Percentiles rank a stretch among this genome's conserved stretches.
These are phyloP conservation scores for Coleophora deauratella DNA, from an alignment of 2,888 invertebrate species.

Conservation along the genomic window DNA sequence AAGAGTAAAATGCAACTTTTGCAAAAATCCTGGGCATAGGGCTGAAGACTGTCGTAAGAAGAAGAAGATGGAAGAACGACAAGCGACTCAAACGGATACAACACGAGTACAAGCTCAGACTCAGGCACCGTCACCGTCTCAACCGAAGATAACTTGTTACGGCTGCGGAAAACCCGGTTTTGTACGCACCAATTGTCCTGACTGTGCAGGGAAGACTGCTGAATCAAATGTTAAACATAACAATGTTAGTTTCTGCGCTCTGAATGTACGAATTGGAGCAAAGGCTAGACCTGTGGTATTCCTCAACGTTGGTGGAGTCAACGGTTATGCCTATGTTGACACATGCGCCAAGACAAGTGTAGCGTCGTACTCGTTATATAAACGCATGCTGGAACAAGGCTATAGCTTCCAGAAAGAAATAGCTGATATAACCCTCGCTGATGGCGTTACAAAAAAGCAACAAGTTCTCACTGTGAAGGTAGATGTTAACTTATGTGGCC, in stretches of 20 bases:
- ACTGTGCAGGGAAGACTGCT: not conserved
- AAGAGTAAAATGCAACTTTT: slow-evolving; percentile 5
- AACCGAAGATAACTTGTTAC: slow-evolving; percentile 10
- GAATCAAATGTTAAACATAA: too few relatives aligned
- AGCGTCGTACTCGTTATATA: slow-evolving; percentile 11
- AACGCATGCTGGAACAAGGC: slow-evolving; percentile 3
- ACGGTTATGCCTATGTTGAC: slow-evolving; percentile 10
- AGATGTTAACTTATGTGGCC: not conserved
- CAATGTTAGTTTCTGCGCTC: slow-evolving; percentile 9
- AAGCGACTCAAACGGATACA: not conserved
- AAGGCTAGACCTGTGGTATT: slow-evolving; percentile 10
- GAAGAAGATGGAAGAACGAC: not conserved
- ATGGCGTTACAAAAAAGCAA: not conserved
- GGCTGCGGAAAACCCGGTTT: slow-evolving; percentile 15
- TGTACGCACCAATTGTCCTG: slow-evolving; percentile 8
- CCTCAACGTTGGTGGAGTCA: slow-evolving; percentile 1
- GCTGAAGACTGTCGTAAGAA: slow-evolving; percentile 8
- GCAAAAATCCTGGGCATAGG: slow-evolving; percentile 6
- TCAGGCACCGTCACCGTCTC: slow-evolving; percentile 8
- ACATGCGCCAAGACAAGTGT: slow-evolving; percentile 13
- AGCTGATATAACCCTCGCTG: slow-evolving; percentile 1
- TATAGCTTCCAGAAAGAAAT: slow-evolving; percentile 1
- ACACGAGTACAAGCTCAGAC: slow-evolving; percentile 1
- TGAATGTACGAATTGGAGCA: slow-evolving; percentile 6
- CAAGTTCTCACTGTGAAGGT: not conserved